phyloP scores from a whole-genome alignment of 2,113 vertebrate species.

The Nannospalax galili region DNA sequence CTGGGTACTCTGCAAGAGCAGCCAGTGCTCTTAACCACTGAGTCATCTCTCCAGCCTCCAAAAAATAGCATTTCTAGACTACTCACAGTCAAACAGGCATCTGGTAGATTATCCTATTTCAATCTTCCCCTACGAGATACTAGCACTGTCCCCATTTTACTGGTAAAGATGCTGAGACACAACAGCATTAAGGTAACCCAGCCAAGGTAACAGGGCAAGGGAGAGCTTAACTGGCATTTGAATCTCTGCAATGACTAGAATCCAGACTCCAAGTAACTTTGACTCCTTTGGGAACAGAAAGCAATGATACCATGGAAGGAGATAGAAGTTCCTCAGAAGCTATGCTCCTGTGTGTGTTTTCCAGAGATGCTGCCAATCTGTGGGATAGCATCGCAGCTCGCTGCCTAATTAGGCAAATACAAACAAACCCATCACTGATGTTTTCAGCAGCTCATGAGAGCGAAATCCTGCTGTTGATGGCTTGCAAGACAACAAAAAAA shows the following conservation, averaged over 20 bases:
- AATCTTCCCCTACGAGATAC: not conserved
- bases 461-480: conserved; percentile 82
- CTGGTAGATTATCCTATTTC: not conserved
- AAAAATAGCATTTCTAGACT: not conserved
- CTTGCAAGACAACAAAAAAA: conserved; percentile 70
- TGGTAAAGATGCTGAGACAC: not conserved
- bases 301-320: conserved; percentile 41
- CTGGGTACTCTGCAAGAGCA: no score
- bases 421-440: conserved; percentile 87
- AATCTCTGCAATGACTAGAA: not conserved
- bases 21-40: no score
- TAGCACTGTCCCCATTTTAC: not conserved
- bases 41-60: no score
- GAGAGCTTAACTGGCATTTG: not conserved
- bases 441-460: conserved; percentile 84
- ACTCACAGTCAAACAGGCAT: not conserved
- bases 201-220: not conserved
- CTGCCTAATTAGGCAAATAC: conserved; percentile 87
- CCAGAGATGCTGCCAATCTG: conserved; percentile 80
- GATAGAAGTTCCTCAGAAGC: conserved; percentile 68
- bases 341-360: conserved; percentile 56
- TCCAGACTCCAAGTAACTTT: not conserved
- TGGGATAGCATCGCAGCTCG: conserved; percentile 73
- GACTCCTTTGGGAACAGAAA: not conserved
- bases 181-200: not conserved